Conservation (phyloP, 2,797 vertebrate genomes). For the Amphiprion clarkii region DNA sequence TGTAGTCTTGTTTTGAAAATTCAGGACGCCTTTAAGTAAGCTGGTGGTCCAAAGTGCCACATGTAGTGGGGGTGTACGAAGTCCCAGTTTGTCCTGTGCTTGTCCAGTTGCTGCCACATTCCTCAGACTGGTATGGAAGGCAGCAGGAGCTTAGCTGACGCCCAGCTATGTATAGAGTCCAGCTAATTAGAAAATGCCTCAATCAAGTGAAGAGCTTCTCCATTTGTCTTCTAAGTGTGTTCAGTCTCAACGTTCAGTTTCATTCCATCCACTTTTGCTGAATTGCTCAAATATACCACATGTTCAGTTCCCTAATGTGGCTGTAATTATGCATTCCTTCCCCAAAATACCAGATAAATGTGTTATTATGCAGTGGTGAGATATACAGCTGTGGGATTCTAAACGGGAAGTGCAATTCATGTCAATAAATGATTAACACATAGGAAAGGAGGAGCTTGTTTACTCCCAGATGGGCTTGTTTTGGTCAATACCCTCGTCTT, state of each 20-base stretch:
- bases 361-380: background rate
- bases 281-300: background rate
- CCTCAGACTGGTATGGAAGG: constrained; percentile 66
- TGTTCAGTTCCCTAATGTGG: background rate
- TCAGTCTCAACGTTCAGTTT: background rate
- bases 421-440: background rate
- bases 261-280: background rate
- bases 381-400: too few species aligned
- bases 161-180: constrained; percentile 57
- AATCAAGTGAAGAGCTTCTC: constrained; percentile 9
- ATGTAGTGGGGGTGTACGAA: constrained; percentile 17
- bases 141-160: constrained; percentile 35
- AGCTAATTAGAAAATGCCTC: constrained; percentile 53
- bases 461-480: background rate
- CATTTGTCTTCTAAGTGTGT: background rate
- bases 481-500: background rate
- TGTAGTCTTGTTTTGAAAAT: background rate
- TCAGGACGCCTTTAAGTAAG: background rate
- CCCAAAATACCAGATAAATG: background rate
- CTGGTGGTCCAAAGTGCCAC: background rate
- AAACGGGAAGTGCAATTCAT: background rate
- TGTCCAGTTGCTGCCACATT: constrained; percentile 79
- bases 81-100: constrained; percentile 40
- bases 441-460: background rate
- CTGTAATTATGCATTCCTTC: constrained; percentile 10